phyloP scores from a whole-genome alignment of 2,113 vertebrate species.

The Tapirus terrestris region DNA sequence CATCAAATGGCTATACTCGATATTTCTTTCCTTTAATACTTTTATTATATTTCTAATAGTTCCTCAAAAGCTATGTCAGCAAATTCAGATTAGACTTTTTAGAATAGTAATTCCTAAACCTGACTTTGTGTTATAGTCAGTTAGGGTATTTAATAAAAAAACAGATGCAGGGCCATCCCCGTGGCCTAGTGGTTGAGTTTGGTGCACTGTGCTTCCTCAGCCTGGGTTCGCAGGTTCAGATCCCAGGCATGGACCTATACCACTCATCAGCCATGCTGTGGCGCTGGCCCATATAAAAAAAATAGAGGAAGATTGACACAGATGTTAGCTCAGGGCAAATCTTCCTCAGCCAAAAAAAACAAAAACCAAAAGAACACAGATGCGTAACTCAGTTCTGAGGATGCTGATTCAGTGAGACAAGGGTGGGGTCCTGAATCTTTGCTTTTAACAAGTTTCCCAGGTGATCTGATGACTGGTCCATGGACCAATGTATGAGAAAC shows the following conservation, averaged over 20 bases:
- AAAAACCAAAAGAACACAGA: neutral
- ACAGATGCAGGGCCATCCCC: neutral
- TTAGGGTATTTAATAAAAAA: neutral
- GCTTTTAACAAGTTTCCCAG: neutral
- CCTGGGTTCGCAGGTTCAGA: no score
- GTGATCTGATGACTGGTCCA: neutral
- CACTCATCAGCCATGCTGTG: no score
- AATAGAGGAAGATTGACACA: no score
- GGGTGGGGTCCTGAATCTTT: neutral
- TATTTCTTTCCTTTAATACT: neutral
- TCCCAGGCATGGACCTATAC: no score
- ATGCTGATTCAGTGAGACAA: neutral
- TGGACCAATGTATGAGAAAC: neutral
- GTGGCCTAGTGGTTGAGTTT: no score
- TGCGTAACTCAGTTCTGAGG: neutral
- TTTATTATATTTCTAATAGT: conserved; percentile 14
- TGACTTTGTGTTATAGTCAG: neutral
- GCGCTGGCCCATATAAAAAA: no score
- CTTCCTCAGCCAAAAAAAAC: no score
- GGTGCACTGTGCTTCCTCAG: no score
- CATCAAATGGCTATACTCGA: neutral
- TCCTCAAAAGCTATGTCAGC: neutral
- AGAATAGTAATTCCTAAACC: neutral
- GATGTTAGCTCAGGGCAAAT: no score
- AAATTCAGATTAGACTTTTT: neutral